Evolutionary conservation across 2,888 invertebrate genomes (phyloP), one percentile per base, ranked within the genome.

Genomic region (Campoletis raptor): DNA sequence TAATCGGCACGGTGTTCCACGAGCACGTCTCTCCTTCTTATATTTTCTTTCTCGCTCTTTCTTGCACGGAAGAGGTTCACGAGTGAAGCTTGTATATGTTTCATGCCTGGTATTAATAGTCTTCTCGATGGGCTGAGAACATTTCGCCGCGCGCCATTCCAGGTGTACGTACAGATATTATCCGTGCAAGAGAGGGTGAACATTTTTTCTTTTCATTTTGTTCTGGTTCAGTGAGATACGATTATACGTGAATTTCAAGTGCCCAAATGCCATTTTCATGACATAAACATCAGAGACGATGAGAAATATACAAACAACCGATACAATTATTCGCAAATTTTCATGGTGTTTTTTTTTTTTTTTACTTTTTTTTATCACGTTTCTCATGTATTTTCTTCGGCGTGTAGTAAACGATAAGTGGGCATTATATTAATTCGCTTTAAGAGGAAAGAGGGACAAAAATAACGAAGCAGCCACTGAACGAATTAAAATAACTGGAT

Each of bases 1-100:
- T 92, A 92, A 92, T 92, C 92, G 92, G 89, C 89, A 89, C 87
- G 89, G 89, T 89, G 89, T 90, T 86, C 88, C 83, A 42, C 88
- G 87, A 91, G 91, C 92, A 92, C 91, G 92, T 91, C 89, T 90
- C 90, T 86, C 88, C 88, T 54, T 70, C 69, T 40, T 24, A 45
- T 54, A 45, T 42, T 70, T 52, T 73, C 80, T 83, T 70, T 90
- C 90, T 90, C 90, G 83, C 88, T 89, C 40, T 77, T 73, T 67
- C 73, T 37, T 37, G 76, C 42, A 72, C 83, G 83, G 78, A 86
- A 87, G 73, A 74, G 67, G 67, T 83, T 79, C 40, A 80, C 64
- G 74, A 84, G 83, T 73, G 73, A 66, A 66, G 54, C 66, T 78
- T 37, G 54, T 79, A 72, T 73, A 45, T 70, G 45, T 81, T 69